Evolutionary conservation across 2,888 invertebrate genomes (phyloP).

Genomic region (Orchesella flavescens): DNA sequence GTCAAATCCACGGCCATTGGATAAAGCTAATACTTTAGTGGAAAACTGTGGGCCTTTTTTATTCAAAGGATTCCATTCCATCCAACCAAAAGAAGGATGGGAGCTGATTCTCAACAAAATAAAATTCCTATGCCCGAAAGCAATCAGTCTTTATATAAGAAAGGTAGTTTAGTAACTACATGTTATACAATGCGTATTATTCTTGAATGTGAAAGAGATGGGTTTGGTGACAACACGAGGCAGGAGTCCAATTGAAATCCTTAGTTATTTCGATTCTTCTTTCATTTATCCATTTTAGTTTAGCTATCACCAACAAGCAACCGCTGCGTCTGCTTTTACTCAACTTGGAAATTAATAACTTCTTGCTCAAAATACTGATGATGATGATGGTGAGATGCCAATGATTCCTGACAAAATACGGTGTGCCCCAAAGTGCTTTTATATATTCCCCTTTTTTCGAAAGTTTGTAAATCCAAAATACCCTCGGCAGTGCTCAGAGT

Average conservation of each 20-base stretch:
- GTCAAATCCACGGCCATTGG: conserved; percentile 61
- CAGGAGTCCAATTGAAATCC: background rate
- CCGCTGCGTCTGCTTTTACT: conserved; percentile 28
- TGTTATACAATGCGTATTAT: background rate
- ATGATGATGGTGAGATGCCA: conserved; percentile 35
- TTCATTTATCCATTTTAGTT: conserved; percentile 17
- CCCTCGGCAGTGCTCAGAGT: conserved; percentile 25
- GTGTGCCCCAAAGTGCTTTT: background rate
- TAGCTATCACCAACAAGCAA: conserved; percentile 38
- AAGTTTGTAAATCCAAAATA: conserved; percentile 39
- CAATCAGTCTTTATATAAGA: conserved; percentile 4
- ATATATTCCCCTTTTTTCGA: background rate
- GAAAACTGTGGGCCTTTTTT: background rate
- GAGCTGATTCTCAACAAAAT: conserved; percentile 48
- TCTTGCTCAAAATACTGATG: conserved; percentile 51
- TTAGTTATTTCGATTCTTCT: conserved; percentile 20
- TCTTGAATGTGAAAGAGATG: background rate
- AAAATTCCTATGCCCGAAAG: conserved; percentile 34
- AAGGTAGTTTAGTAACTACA: background rate
- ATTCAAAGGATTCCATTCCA: background rate
- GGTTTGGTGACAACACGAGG: background rate
- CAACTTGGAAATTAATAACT: conserved; percentile 62
- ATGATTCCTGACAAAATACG: background rate
- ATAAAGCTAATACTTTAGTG: conserved; percentile 40
- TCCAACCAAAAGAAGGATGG: background rate